These are phyloP conservation scores for Dissostichus mawsoni DNA, from an alignment of 2,113 vertebrate species.

Conservation along the genomic window DNA sequence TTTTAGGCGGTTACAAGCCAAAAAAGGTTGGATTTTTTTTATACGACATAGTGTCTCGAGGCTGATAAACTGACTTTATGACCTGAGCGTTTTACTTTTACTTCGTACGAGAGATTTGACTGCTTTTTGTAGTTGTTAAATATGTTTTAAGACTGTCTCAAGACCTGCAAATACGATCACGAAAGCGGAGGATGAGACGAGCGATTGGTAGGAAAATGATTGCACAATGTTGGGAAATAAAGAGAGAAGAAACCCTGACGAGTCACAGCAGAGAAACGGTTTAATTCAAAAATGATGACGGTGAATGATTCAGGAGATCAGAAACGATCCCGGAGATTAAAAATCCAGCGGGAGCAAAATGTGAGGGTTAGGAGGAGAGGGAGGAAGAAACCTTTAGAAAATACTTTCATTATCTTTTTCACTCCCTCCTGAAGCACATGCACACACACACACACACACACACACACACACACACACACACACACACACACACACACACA, in stretches of 20 bases:
- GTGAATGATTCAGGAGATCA: constrained; percentile 64
- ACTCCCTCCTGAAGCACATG: constrained; percentile 48
- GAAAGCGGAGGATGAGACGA: not conserved
- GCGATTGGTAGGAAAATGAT: constrained; percentile 11
- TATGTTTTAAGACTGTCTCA: constrained; percentile 37
- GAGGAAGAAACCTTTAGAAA: constrained; percentile 39
- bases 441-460: constrained; percentile 27
- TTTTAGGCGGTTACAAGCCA: no score
- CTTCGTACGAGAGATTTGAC: not conserved
- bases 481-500: constrained; percentile 23
- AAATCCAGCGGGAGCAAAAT: constrained; percentile 56
- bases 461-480: constrained; percentile 15
- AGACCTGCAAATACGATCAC: constrained; percentile 16
- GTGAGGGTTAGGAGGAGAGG: constrained; percentile 25
- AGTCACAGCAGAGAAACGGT: constrained; percentile 15
- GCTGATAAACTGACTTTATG: constrained; percentile 14
- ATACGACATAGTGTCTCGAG: no score
- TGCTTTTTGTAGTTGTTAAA: not conserved
- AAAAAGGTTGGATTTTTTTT: no score
- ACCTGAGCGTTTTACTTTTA: not conserved
- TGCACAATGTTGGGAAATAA: constrained; percentile 17
- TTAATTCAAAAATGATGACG: constrained; percentile 59
- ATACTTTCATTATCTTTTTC: constrained; percentile 65
- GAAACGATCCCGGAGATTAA: constrained; percentile 74
- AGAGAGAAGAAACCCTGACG: not conserved